Conservation (phyloP, 2,797 vertebrate genomes). For the Enteromius treurensis region DNA sequence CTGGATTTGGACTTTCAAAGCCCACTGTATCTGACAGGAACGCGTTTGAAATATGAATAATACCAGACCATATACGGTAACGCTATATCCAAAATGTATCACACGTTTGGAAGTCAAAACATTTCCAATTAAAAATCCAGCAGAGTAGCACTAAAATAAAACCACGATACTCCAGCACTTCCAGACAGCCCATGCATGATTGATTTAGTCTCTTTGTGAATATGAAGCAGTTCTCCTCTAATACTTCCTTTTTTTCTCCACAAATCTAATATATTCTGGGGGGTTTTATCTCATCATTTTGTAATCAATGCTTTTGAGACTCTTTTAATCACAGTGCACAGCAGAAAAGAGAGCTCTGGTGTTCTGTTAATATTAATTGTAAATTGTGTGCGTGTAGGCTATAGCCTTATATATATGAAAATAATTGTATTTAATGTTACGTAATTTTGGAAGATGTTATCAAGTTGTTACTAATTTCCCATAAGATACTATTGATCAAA, state of each 20-base stretch:
- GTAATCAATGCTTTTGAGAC: constrained; percentile 11
- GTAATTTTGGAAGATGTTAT: neutral
- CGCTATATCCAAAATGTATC: neutral
- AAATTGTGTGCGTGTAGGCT: neutral
- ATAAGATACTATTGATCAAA: neutral
- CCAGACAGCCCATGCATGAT: constrained; percentile 7
- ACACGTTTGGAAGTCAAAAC: neutral
- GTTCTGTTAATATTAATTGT: neutral
- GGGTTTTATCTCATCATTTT: neutral
- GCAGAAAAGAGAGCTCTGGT: neutral
- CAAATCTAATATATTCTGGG: neutral
- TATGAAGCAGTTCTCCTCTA: constrained; percentile 9
- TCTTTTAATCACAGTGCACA: constrained; percentile 12
- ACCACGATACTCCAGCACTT: neutral
- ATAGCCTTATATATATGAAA: neutral
- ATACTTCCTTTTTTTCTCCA: neutral
- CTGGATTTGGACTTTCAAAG: neutral
- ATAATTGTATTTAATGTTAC: neutral
- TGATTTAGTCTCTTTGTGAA: constrained; percentile 31
- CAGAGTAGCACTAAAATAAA: constrained; percentile 15
- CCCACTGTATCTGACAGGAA: neutral
- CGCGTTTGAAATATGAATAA: neutral
- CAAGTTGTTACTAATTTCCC: neutral
- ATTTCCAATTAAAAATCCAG: constrained; percentile 23
- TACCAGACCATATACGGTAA: neutral